These are phyloP conservation scores for Cosmopolites sordidus DNA, from an alignment of 2,888 invertebrate species.

Conservation along the genomic window DNA sequence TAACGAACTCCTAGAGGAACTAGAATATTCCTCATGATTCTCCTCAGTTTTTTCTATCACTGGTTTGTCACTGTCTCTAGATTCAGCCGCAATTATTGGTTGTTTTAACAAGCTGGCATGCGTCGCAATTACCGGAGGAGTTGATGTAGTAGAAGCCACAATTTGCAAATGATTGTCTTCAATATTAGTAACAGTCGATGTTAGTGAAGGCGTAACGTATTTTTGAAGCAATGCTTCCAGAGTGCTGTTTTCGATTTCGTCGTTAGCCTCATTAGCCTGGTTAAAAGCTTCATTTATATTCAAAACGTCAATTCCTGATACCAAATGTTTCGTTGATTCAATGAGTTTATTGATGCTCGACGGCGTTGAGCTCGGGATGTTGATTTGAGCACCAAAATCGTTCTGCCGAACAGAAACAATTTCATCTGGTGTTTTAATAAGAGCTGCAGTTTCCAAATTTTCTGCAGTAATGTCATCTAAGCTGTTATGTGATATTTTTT, in stretches of 20 bases:
- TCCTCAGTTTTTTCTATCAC: slow-evolving; percentile 32
- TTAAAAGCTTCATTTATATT: slow-evolving; percentile 56
- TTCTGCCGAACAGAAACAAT: slow-evolving; percentile 7
- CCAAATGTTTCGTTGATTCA: slow-evolving; percentile 57
- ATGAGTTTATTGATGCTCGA: slow-evolving; percentile 50
- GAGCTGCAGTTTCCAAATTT: slow-evolving; percentile 18
- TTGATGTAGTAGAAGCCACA: slow-evolving; percentile 28
- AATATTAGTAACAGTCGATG: slow-evolving; percentile 16
- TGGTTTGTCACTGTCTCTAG: slow-evolving; percentile 27
- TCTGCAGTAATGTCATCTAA: not conserved
- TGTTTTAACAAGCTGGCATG: slow-evolving; percentile 35
- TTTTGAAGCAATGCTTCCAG: slow-evolving; percentile 31
- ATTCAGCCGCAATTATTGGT: slow-evolving; percentile 47
- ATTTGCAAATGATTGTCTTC: slow-evolving; percentile 20
- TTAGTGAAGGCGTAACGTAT: slow-evolving; percentile 22
- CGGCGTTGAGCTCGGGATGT: slow-evolving; percentile 5
- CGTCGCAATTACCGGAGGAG: slow-evolving; percentile 13
- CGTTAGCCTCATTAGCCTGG: slow-evolving; percentile 21
- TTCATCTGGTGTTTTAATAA: slow-evolving; percentile 19
- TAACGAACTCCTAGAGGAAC: slow-evolving; percentile 35
- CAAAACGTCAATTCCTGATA: slow-evolving; percentile 60
- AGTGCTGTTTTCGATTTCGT: slow-evolving; percentile 29
- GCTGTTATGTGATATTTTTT: not conserved
- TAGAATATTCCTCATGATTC: slow-evolving; percentile 25
- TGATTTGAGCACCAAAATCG: slow-evolving; percentile 45